Conservation (phyloP, 2,113 vertebrate genomes). For the Nerophis lumbriciformis region DNA sequence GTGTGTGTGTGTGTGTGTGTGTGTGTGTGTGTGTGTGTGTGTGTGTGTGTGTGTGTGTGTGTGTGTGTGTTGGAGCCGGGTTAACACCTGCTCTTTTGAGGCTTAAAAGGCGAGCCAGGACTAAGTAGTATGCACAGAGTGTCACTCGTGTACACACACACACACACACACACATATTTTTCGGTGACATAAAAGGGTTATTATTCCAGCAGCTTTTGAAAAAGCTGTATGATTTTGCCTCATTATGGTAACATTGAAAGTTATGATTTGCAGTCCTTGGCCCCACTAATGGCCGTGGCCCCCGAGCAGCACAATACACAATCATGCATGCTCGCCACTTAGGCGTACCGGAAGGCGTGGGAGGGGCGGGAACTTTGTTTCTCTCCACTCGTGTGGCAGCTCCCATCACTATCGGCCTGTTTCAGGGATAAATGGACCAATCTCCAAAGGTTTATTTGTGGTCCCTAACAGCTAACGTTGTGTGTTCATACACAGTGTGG, state of each 20-base stretch:
- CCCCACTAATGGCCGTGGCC: constrained; percentile 58
- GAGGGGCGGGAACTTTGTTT: not conserved
- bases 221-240: constrained; percentile 42
- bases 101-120: constrained; percentile 63
- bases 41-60: constrained; percentile 18
- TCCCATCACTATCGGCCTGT: too few relatives aligned
- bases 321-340: constrained; percentile 64
- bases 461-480: too few relatives aligned
- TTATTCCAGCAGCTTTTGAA: constrained; percentile 54
- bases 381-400: not conserved
- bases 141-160: not conserved
- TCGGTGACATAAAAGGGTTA: constrained; percentile 51
- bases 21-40: constrained; percentile 15
- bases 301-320: constrained; percentile 50
- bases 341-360: constrained; percentile 37
- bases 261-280: constrained; percentile 55
- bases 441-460: too few relatives aligned
- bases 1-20: constrained; percentile 18
- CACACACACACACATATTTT: constrained; percentile 8
- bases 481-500: too few relatives aligned
- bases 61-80: constrained; percentile 36
- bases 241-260: constrained; percentile 55
- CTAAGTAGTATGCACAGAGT: constrained; percentile 46
- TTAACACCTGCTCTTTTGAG: constrained; percentile 88
- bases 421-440: too few relatives aligned